Percentiles rank a stretch among this genome's conserved stretches.
These are phyloP conservation scores for Plebejus melissa DNA, from an alignment of 2,888 invertebrate genomes.

Conservation along the genomic window DNA sequence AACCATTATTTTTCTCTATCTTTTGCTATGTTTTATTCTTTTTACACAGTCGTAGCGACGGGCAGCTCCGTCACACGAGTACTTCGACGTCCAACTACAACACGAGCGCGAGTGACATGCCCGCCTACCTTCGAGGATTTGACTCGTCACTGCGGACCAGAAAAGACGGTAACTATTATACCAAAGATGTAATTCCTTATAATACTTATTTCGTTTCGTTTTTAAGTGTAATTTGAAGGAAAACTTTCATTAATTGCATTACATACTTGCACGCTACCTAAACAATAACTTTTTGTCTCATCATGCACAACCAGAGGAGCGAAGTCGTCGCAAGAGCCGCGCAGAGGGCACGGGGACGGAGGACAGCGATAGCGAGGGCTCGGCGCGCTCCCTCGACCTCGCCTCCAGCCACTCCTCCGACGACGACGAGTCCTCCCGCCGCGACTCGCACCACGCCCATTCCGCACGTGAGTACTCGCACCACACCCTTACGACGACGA, in stretches of 20 bases:
- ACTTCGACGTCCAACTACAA: conserved; percentile 94
- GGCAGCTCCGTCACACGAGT: conserved; percentile 89
- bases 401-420: conserved; percentile 98
- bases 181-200: neutral
- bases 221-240: too few species aligned
- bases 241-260: too few species aligned
- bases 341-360: conserved; percentile 63
- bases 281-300: too few species aligned
- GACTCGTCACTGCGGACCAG: conserved; percentile 76
- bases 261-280: neutral
- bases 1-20: too few species aligned
- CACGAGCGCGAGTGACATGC: conserved; percentile 85
- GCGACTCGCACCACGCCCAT: conserved; percentile 48
- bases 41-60: conserved; percentile 83
- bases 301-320: conserved; percentile 29
- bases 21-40: too few species aligned
- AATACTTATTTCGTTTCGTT: too few species aligned
- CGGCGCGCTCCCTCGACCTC: conserved; percentile 91
- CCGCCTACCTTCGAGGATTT: conserved; percentile 83
- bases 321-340: conserved; percentile 57
- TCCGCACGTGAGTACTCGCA: conserved; percentile 39
- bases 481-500: conserved; percentile 82
- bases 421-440: conserved; percentile 82
- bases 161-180: conserved; percentile 62
- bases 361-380: conserved; percentile 90